Conservation (phyloP, 2,113 vertebrate genomes). For the Glaucidium brasilianum region DNA sequence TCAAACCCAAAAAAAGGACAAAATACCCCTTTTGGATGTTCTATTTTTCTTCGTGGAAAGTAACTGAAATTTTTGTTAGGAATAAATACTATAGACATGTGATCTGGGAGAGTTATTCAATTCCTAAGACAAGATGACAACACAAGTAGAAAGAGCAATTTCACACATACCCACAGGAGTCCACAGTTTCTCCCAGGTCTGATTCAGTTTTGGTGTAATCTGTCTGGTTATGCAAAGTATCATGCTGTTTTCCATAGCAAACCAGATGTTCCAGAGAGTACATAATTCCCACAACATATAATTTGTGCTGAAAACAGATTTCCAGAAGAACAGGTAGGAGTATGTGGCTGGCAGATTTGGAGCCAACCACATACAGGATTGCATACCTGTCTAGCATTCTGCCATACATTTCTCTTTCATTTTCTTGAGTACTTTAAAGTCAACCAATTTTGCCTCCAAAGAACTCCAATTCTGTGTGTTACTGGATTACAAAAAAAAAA, state of each 20-base stretch:
- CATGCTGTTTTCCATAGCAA: neutral
- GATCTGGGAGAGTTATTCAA: neutral
- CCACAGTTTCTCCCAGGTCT: neutral
- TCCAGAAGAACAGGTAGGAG: neutral
- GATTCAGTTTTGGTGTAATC: neutral
- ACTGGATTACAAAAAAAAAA: neutral
- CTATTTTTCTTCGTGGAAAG: neutral
- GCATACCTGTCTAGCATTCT: neutral
- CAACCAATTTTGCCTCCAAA: neutral
- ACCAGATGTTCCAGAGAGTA: conserved; percentile 1
- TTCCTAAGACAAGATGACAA: neutral
- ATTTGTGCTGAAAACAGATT: neutral
- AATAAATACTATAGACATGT: neutral
- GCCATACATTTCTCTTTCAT: neutral
- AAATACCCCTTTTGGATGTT: fast-evolving
- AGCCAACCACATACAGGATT: neutral
- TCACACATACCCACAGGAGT: neutral
- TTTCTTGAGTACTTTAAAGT: neutral
- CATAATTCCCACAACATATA: neutral
- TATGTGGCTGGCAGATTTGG: neutral
- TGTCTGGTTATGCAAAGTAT: neutral
- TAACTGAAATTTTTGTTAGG: neutral
- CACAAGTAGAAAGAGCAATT: neutral
- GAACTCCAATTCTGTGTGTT: neutral
- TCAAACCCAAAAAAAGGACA: neutral